These are phyloP conservation scores for Eueremaeus valkanovi DNA, from an alignment of 2,888 invertebrate genomes.

Conservation along the genomic window DNA sequence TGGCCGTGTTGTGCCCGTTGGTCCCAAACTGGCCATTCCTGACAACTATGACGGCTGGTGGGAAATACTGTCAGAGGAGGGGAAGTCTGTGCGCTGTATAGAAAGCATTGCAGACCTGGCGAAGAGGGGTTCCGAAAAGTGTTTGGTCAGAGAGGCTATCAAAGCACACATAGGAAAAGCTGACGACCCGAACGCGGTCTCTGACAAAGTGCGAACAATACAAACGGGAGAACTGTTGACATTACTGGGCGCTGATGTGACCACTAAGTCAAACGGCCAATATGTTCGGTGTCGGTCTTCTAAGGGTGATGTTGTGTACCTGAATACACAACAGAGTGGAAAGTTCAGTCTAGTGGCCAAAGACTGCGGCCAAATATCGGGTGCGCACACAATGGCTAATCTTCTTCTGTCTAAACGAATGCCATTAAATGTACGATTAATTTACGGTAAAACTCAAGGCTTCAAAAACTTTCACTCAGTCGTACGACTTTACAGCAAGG, in stretches of 20 bases:
- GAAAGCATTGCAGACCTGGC: conserved; percentile 80
- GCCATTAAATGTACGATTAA: conserved; percentile 84
- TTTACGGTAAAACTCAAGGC: conserved; percentile 74
- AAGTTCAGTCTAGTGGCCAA: conserved; percentile 87
- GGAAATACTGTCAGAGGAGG: conserved; percentile 89
- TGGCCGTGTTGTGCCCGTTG: conserved; percentile 57
- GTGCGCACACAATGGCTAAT: conserved; percentile 85
- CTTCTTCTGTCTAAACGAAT: conserved; percentile 80
- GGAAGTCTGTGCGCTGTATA: conserved; percentile 80
- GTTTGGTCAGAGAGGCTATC: conserved; percentile 73
- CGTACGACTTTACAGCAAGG: conserved; percentile 72
- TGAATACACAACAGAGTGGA: conserved; percentile 80
- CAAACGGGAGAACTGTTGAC: conserved; percentile 79
- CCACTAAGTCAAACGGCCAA: conserved; percentile 41
- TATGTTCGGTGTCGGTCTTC: not conserved
- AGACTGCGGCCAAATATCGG: conserved; percentile 89
- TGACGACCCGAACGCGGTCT: conserved; percentile 49
- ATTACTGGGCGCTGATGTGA: conserved; percentile 65
- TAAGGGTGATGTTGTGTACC: conserved; percentile 64
- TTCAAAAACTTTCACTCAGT: conserved; percentile 67
- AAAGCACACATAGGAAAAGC: conserved; percentile 59
- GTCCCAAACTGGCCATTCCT: conserved; percentile 80
- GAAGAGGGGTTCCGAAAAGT: conserved; percentile 55
- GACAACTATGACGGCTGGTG: conserved; percentile 87
- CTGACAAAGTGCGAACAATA: conserved; percentile 60